Base-by-base conservation (phyloP, 2,113 vertebrate species). In the Neodontobutis hainanensis region DNA sequence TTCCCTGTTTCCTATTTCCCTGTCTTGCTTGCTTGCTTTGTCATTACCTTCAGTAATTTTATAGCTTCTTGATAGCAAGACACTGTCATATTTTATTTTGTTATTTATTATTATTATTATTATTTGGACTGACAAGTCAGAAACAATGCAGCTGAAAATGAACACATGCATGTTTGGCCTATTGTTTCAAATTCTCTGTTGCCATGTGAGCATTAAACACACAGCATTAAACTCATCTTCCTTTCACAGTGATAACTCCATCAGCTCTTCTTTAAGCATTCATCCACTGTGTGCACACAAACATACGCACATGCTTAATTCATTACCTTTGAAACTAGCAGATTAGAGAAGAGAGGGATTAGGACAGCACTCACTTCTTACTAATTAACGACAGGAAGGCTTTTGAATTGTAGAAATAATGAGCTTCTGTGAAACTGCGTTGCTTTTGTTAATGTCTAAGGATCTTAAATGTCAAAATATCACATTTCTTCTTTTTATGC, bases 331-430 rank as follows among this genome's bases (percentile, higher is more conserved):
- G 42, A 70, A 75, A 75, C 70, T 68, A 56, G 75, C 69, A 69
- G 47, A 75, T 68, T 68, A 67, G 66, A 58, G 72, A 47, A 63
- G 36, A 62, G 16, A 34, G 58, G 8, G 61, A 76, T 76, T 76
- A 70, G 45, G 70, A 36, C 74, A 34, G 14, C 14, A 68, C 50
- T 49, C 49, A 57, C 69, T 81, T 60, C 61, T 68, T 71, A 50
- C 62, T 71, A 63, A 81, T 79, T 74, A 78, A 74, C 64, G 19
- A 55, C 58, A 44, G 50, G 19, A 11, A 78, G 45, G 38, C 46
- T 49, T 71, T 76, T 61, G 55, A 83, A 74, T 74, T 43, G 65
- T 52, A 62, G 40, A 53, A 65, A 52, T 68, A 50, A 65, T 61
- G 50, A 70, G 58, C 12, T 32, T 58, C 14, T 10, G 11, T 61